A percentile compares a stretch with the other conserved stretches of the same genome.
Evolutionary conservation across 1,140 invertebrate genomes (phyloP).

Genomic region (Brachionus asplanchnoidis): DNA sequence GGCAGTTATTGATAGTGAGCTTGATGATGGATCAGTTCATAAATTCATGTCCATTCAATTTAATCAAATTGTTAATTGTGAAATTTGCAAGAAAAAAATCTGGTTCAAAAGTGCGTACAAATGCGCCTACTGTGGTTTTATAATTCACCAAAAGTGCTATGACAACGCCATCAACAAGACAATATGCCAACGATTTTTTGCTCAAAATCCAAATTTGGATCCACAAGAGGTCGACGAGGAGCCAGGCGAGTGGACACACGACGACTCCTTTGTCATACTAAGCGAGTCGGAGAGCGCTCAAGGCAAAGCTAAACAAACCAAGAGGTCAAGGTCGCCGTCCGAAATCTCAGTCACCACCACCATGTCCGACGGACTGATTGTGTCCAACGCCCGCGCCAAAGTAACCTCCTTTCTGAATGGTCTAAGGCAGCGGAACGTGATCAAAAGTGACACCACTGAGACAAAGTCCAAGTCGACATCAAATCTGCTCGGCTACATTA

Average conservation of each 20-base stretch:
- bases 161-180: constrained; percentile 26
- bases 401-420: background rate
- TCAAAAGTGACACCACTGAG: background rate
- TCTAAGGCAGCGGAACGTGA: background rate
- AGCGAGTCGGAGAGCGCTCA: background rate
- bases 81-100: constrained; percentile 28
- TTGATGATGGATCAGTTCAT: constrained; percentile 13
- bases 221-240: background rate
- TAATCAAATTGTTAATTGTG: background rate
- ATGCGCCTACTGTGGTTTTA: constrained; percentile 25
- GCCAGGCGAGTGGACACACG: background rate
- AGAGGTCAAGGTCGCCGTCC: background rate
- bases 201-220: constrained; percentile 19
- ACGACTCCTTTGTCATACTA: constrained; percentile 11
- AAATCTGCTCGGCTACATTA: background rate
- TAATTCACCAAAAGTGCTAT: constrained; percentile 39
- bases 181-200: constrained; percentile 30
- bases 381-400: background rate
- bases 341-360: background rate
- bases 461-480: background rate
- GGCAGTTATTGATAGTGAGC: background rate
- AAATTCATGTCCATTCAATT: constrained; percentile 33
- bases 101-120: constrained; percentile 41
- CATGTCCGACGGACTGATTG: background rate
- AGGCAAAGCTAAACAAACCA: background rate